Evolutionary conservation across 2,888 invertebrate species (phyloP), one percentile per base, ranked within the genome.

Genomic region (Mesorhabditis belari): DNA sequence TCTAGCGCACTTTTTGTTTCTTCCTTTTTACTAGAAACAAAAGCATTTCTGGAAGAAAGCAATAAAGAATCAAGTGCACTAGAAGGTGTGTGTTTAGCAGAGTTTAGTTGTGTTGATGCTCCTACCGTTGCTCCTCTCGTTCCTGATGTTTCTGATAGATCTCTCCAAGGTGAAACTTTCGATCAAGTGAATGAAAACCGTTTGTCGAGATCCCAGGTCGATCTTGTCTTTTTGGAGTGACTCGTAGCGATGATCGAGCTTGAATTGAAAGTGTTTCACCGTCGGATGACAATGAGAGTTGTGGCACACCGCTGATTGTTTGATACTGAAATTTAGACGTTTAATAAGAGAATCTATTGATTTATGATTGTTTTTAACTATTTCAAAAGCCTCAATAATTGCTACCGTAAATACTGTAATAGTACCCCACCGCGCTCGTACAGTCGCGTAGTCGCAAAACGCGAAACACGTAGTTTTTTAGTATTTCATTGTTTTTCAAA

Each of bases 301-400:
- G 65, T 3, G 67, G 64, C 35, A 17, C 56, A 19, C 56, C 56
- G 9, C 25, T 56, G 49, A 58, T 64, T n/a, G 69, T 66, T 2
- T 61, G 59, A 52, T 66, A 69, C 44, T 35, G 44, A 62, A 57
- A 26, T 59, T 61, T 51, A 56, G 58, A 51, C 63, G 69, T 23
- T 70, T 70, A 57, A 66, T 58, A 49, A 74, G 61, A 63, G 72
- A 71, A 19, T 62, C 58, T 62, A 74, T 76, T 5, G 74, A 61
- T 62, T 76, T 74, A 49, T 74, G 63, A 50, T 74, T 74, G 61
- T 76, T 73, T n/a, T n/a, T n/a, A n/a, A n/a, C n/a, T n/a, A n/a
- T n/a, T n/a, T n/a, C n/a, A n/a, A n/a, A n/a, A n/a, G n/a, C n/a
- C n/a, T n/a, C n/a, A n/a, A n/a, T n/a, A n/a, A n/a, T n/a, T n/a